A percentile compares a stretch with the other conserved stretches of the same genome.
Conservation (phyloP, 92 coral and sea anemone species). For the Bergia sp. region DNA sequence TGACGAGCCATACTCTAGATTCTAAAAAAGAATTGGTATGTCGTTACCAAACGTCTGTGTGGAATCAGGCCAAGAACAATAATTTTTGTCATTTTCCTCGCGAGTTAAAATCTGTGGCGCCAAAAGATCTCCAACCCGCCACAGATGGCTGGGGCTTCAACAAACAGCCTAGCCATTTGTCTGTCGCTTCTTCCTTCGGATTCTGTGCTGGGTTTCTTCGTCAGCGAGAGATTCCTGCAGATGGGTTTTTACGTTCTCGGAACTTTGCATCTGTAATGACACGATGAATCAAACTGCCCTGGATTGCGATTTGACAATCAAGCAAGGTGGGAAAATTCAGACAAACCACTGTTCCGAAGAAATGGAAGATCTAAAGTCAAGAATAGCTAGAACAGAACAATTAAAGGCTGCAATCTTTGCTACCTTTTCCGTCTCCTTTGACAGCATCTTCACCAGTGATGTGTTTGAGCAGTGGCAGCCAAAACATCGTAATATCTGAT, state of each 20-base stretch:
- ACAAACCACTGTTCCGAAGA: conserved; percentile 4
- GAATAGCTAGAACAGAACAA: conserved; percentile 41
- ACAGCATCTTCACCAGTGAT: conserved; percentile 41
- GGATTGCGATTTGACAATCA: background rate
- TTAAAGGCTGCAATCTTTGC: conserved; percentile 7
- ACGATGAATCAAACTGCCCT: conserved; percentile 15
- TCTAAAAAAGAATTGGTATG: conserved; percentile 42
- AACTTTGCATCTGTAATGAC: conserved; percentile 5
- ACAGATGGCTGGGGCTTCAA: background rate
- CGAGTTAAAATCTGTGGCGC: conserved; percentile 3
- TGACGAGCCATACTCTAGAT: conserved; percentile 36
- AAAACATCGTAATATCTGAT: background rate
- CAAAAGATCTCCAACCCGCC: conserved; percentile 40
- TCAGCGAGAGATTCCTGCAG: conserved; percentile 38
- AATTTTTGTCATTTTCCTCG: conserved; percentile 33
- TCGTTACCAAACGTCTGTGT: conserved; percentile 41
- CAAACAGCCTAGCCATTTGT: background rate
- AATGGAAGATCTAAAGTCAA: conserved; percentile 21
- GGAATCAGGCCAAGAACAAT: conserved; percentile 23
- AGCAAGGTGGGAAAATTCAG: conserved; percentile 36
- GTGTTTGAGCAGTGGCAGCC: conserved; percentile 14
- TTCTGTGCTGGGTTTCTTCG: conserved; percentile 41
- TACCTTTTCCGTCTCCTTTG: conserved; percentile 39
- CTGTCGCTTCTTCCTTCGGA: conserved; percentile 7
- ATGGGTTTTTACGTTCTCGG: conserved; percentile 7